phyloP scores from a whole-genome alignment of 2,888 invertebrate genomes.

The Strigamia maritima region DNA sequence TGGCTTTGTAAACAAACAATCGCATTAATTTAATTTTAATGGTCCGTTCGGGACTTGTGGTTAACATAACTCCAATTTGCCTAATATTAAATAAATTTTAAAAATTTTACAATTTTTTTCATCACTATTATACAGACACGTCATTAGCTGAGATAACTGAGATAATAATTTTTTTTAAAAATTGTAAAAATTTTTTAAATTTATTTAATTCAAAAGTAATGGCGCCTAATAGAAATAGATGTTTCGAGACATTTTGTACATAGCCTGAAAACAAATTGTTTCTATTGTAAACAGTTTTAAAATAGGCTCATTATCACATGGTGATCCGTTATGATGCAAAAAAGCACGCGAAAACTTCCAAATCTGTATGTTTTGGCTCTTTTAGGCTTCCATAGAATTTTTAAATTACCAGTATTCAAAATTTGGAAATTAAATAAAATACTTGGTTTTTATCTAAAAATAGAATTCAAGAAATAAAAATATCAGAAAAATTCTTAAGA shows the following conservation, averaged over 20 bases:
- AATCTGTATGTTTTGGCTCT: background rate
- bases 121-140: no score
- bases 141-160: no score
- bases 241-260: no score
- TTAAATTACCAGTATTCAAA: no score
- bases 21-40: background rate
- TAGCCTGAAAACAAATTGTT: background rate
- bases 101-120: no score
- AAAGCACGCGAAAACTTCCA: background rate
- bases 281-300: background rate
- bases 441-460: background rate
- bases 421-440: background rate
- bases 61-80: no score
- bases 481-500: background rate
- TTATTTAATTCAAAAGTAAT: no score
- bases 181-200: no score
- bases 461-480: constrained; percentile 10
- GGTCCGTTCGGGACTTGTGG: background rate
- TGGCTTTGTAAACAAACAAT: constrained; percentile 17
- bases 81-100: no score
- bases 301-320: background rate
- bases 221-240: no score
- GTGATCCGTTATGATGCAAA: background rate
- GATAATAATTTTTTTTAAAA: no score
- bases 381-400: no score